These are phyloP conservation scores for Anniella stebbinsi DNA, from an alignment of 2,797 vertebrate species.

Conservation along the genomic window DNA sequence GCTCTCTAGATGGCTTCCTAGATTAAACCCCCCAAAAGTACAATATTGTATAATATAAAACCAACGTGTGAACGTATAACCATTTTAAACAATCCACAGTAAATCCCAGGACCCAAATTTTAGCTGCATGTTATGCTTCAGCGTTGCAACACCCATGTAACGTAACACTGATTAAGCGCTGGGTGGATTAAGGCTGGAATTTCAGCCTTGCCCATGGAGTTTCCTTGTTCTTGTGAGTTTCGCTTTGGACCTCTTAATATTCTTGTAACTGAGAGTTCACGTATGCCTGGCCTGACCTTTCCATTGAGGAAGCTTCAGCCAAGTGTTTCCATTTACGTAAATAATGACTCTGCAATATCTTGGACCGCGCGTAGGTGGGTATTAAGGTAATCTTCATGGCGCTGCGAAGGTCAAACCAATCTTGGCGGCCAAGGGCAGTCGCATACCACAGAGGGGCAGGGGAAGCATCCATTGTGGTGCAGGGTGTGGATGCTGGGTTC, in stretches of 20 bases:
- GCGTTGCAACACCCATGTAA: conserved; percentile 67
- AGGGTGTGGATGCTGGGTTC: not conserved
- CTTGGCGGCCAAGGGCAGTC: not conserved
- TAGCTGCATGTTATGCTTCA: conserved; percentile 53
- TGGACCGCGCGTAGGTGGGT: not conserved
- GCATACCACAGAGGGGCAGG: not conserved
- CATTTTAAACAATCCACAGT: too few species aligned
- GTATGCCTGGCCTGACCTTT: conserved; percentile 23
- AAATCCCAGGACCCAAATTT: not conserved
- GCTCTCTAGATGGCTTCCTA: too few species aligned
- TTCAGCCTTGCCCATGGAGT: conserved; percentile 68
- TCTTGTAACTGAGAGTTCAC: conserved; percentile 12
- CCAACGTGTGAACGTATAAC: too few species aligned
- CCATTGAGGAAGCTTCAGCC: conserved; percentile 9
- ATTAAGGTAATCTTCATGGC: not conserved
- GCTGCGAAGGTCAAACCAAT: not conserved
- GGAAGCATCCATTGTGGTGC: not conserved
- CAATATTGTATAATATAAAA: too few species aligned
- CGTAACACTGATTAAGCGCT: conserved; percentile 69
- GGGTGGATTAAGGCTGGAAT: conserved; percentile 74
- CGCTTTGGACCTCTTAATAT: conserved; percentile 38
- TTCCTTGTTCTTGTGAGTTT: conserved; percentile 66
- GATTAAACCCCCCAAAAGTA: too few species aligned
- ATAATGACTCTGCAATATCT: not conserved
- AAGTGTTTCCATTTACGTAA: conserved; percentile 28